Percentiles rank a stretch among this genome's conserved stretches.
phyloP scores from a whole-genome alignment of 2,888 invertebrate genomes.

The Sarcophaga caerulescens region DNA sequence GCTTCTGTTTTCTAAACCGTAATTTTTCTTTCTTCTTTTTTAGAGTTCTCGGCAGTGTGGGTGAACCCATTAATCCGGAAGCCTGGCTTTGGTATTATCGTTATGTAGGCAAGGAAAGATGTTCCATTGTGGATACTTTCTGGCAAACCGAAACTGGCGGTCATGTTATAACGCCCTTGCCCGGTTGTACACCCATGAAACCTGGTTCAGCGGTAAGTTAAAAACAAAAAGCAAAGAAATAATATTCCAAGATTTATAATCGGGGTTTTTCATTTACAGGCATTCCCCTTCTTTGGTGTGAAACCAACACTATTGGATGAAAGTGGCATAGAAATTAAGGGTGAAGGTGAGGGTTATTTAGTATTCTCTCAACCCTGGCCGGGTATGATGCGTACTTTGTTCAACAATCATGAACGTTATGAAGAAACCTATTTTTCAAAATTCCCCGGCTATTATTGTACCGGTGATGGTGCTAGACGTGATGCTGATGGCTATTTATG shows the following conservation, averaged over 20 bases:
- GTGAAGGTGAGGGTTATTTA: constrained; percentile 96
- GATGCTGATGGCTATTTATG: constrained; percentile 97
- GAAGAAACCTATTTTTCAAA: constrained; percentile 96
- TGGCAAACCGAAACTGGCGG: constrained; percentile 99
- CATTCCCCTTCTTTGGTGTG: constrained; percentile 98
- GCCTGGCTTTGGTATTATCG: constrained; percentile 98
- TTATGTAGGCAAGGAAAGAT: constrained; percentile 89
- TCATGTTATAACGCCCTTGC: constrained; percentile 96
- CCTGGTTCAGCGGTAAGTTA: constrained; percentile 96
- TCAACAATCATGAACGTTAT: constrained; percentile 93
- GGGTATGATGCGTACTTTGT: constrained; percentile 97
- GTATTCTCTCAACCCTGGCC: constrained; percentile 99
- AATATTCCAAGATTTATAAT: neutral
- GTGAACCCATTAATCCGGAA: constrained; percentile 99
- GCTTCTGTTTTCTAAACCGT: no score
- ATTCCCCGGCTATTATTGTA: constrained; percentile 98
- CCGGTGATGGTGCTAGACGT: constrained; percentile 97
- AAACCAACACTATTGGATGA: constrained; percentile 93
- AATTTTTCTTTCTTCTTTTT: constrained; percentile 81
- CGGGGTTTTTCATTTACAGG: constrained; percentile 82
- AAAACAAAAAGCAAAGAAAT: neutral
- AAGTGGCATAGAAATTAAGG: constrained; percentile 91
- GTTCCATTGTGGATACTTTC: constrained; percentile 98
- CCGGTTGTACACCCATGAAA: constrained; percentile 98
- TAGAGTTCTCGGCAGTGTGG: constrained; percentile 96